phyloP scores from a whole-genome alignment of 1,140 invertebrate species.

The Drosophila busckii region DNA sequence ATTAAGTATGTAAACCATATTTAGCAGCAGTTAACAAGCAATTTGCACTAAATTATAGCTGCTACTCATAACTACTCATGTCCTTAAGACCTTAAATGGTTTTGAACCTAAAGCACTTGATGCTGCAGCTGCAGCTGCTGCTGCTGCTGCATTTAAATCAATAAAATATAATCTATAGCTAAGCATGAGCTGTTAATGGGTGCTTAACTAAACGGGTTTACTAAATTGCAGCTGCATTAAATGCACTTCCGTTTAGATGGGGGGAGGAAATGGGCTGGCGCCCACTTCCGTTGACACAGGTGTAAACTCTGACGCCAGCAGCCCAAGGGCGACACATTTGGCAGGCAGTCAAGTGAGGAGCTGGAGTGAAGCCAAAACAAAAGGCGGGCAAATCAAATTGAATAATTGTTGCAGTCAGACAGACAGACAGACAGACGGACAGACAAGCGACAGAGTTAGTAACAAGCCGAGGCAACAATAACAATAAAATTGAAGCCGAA shows the following conservation, averaged over 20 bases:
- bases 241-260: slow-evolving; percentile 52
- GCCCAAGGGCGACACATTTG: slow-evolving; percentile 63
- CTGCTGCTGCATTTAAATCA: slow-evolving; percentile 20
- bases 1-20: too few relatives aligned
- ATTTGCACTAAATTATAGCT: too few relatives aligned
- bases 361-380: slow-evolving; percentile 2
- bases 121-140: too few relatives aligned
- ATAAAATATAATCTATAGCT: slow-evolving; percentile 27
- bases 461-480: slow-evolving; percentile 55
- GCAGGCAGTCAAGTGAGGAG: slow-evolving; percentile 62
- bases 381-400: slow-evolving; percentile 65
- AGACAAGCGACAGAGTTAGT: slow-evolving; percentile 13
- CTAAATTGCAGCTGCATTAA: slow-evolving; percentile 66
- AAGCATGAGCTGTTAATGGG: slow-evolving; percentile 46
- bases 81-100: too few relatives aligned
- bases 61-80: too few relatives aligned
- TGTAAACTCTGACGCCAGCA: slow-evolving; percentile 67
- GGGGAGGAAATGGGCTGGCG: slow-evolving; percentile 18
- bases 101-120: too few relatives aligned
- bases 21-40: too few relatives aligned
- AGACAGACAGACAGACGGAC: slow-evolving; percentile 1
- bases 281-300: slow-evolving; percentile 48
- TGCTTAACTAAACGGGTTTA: slow-evolving; percentile 46
- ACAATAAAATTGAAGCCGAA: slow-evolving; percentile 44
- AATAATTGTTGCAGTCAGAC: slow-evolving; percentile 55